These are phyloP conservation scores for Stigmatopora nigra DNA, from an alignment of 2,113 vertebrate genomes.

Conservation along the genomic window DNA sequence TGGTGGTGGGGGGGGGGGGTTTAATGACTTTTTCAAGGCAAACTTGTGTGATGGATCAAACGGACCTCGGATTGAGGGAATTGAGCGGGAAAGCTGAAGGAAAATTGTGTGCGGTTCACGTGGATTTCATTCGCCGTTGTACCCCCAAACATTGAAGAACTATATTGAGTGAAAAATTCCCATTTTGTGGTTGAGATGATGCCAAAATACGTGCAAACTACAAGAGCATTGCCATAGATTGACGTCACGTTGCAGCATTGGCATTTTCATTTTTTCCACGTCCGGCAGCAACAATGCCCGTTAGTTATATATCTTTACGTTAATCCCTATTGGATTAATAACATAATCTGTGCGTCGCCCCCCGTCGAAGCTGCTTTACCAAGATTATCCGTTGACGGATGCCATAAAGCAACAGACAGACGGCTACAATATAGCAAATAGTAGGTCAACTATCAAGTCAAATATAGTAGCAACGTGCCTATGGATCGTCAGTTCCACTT, in stretches of 20 bases:
- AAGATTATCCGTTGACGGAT: conserved; percentile 24
- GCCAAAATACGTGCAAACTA: too few relatives aligned
- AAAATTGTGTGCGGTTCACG: neutral
- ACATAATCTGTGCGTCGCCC: conserved; percentile 20
- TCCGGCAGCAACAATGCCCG: neutral
- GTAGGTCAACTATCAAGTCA: neutral
- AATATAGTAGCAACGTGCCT: neutral
- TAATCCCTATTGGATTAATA: conserved; percentile 33
- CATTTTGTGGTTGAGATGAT: neutral
- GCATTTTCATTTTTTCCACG: neutral
- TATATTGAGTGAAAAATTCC: neutral
- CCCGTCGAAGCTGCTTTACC: conserved; percentile 11
- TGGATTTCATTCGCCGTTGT: neutral
- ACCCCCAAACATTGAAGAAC: neutral
- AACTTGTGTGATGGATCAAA: neutral
- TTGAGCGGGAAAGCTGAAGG: neutral
- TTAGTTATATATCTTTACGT: conserved; percentile 13
- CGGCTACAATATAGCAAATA: neutral
- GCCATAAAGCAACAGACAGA: too few relatives aligned
- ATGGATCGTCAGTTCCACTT: neutral
- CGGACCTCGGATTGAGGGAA: neutral
- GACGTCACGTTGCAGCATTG: neutral
- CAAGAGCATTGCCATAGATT: too few relatives aligned
- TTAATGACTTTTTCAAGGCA: conserved; percentile 4
- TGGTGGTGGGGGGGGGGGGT: conserved; percentile 1